A percentile compares a stretch with the other conserved stretches of the same genome.
These are phyloP conservation scores for Cydia pomonella DNA, from an alignment of 1,140 invertebrate genomes.

Conservation along the genomic window DNA sequence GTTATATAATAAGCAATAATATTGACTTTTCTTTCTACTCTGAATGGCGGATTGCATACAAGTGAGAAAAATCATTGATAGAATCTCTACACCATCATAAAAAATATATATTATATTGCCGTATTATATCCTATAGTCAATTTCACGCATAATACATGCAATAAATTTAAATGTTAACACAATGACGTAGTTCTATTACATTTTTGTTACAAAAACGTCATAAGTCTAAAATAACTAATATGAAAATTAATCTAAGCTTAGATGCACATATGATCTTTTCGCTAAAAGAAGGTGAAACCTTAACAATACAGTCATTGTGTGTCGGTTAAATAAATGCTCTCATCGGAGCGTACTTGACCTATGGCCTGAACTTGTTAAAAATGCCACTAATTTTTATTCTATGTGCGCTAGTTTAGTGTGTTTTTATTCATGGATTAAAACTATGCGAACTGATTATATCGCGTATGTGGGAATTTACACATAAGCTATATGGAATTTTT, in stretches of 20 bases:
- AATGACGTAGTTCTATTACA: background rate
- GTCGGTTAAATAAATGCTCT: conserved; percentile 4
- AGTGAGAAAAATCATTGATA: too few relatives aligned
- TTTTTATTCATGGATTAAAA: too few relatives aligned
- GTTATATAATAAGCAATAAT: too few relatives aligned
- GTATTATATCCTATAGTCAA: background rate
- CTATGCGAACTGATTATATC: too few relatives aligned
- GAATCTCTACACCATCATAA: too few relatives aligned
- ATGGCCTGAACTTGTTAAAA: conserved; percentile 12
- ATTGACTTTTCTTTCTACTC: too few relatives aligned
- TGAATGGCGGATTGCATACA: too few relatives aligned
- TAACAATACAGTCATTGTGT: background rate
- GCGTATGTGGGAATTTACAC: too few relatives aligned
- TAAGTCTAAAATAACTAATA: background rate
- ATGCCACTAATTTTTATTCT: background rate
- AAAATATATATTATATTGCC: background rate
- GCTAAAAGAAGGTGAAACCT: background rate
- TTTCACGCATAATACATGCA: conserved; percentile 3
- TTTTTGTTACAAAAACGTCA: background rate
- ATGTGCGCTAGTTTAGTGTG: background rate
- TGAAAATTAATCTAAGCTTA: background rate
- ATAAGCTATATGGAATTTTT: too few relatives aligned
- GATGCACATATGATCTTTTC: background rate
- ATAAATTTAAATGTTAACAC: conserved; percentile 5
- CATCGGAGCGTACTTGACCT: background rate